Percentiles rank a stretch among this genome's conserved stretches.
These are phyloP conservation scores for Ostrea edulis DNA, from an alignment of 1,140 invertebrate genomes.

Conservation along the genomic window DNA sequence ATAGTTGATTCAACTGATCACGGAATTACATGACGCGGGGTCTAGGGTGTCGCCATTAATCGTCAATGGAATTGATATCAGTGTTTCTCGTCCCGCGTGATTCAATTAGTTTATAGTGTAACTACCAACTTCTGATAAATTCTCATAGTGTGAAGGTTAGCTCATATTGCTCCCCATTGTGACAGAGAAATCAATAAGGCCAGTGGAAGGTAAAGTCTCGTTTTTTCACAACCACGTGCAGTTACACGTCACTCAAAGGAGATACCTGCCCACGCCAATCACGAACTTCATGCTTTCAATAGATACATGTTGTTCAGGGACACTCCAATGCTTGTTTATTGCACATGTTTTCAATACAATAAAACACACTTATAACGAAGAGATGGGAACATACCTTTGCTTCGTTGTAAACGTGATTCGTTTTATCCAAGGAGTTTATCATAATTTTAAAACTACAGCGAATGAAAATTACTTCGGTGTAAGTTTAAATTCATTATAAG, in stretches of 20 bases:
- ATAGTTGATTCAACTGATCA: conserved; percentile 10
- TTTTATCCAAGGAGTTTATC: too few relatives aligned
- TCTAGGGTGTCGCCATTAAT: neutral
- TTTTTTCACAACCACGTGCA: neutral
- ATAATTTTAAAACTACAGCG: too few relatives aligned
- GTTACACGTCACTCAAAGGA: neutral
- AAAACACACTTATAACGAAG: too few relatives aligned
- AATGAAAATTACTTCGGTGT: too few relatives aligned
- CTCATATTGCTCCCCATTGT: neutral
- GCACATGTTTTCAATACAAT: too few relatives aligned
- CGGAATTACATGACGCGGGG: neutral
- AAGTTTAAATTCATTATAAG: too few relatives aligned
- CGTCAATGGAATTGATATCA: neutral
- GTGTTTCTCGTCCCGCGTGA: neutral
- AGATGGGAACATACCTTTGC: too few relatives aligned
- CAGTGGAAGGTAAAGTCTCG: neutral
- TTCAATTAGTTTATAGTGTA: conserved; percentile 18
- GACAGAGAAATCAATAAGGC: conserved; percentile 12
- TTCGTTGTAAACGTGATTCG: too few relatives aligned
- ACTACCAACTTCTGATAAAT: conserved; percentile 2
- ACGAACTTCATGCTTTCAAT: too few relatives aligned
- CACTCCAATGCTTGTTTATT: too few relatives aligned
- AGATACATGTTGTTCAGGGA: too few relatives aligned
- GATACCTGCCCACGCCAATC: too few relatives aligned
- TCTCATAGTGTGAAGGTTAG: neutral